phyloP scores from a whole-genome alignment of 2,113 vertebrate genomes.

The Nettapus auritus region DNA sequence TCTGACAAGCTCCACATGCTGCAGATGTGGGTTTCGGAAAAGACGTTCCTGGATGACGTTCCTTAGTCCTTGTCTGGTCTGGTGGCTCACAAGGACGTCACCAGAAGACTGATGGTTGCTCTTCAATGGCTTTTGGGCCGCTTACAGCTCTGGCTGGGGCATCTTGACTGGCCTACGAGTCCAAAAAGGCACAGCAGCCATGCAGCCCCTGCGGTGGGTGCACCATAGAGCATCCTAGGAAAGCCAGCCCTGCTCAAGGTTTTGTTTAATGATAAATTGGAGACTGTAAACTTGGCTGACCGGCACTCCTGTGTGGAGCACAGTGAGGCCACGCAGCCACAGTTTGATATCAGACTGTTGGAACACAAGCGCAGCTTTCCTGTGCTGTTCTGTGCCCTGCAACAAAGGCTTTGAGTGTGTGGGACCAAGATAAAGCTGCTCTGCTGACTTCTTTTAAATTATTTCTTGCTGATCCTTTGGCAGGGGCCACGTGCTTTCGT shows the following conservation, averaged over 20 bases:
- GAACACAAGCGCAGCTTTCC: not conserved
- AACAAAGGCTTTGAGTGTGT: not conserved
- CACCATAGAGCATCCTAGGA: not conserved
- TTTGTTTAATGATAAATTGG: not conserved
- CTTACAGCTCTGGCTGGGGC: not conserved
- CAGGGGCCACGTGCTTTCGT: not conserved
- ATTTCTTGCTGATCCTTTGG: not conserved
- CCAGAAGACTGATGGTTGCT: not conserved
- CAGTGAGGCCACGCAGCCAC: not conserved
- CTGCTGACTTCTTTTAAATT: not conserved
- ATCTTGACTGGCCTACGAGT: accelerated
- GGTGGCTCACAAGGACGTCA: not conserved
- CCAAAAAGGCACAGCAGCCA: not conserved
- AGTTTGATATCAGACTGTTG: not conserved
- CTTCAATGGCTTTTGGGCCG: not conserved
- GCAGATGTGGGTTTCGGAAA: not conserved
- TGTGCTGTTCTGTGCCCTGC: not conserved
- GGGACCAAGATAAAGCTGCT: not conserved
- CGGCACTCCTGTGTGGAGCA: not conserved
- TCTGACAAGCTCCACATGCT: conserved; percentile 27
- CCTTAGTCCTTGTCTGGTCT: not conserved
- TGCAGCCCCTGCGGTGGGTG: not conserved
- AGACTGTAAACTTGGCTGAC: not conserved
- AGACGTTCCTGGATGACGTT: not conserved
- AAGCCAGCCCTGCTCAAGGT: not conserved